These are phyloP conservation scores for Ciconia nigra DNA, from an alignment of 2,797 vertebrate genomes.

Conservation along the genomic window DNA sequence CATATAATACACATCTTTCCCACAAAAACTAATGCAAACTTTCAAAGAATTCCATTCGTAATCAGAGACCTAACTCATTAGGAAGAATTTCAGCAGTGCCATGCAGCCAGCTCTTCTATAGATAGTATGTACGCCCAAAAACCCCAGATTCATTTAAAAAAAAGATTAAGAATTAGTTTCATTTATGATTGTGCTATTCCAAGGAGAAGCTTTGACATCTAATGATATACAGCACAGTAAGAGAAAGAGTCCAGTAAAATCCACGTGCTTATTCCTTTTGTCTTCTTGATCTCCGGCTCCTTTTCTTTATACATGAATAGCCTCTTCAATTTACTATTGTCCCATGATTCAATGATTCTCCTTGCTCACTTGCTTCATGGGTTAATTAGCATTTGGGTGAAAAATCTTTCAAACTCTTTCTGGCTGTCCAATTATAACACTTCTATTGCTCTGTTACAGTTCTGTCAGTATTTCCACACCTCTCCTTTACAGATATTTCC, in stretches of 20 bases:
- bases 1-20: not conserved
- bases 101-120: not conserved
- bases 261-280: not conserved
- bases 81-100: not conserved
- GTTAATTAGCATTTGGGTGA: not conserved
- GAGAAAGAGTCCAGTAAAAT: not conserved
- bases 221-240: not conserved
- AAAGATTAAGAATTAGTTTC: not conserved
- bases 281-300: not conserved
- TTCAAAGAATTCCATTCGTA: not conserved
- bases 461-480: not conserved
- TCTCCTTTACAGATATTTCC: not conserved
- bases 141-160: accelerated
- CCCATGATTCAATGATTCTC: not conserved
- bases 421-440: not conserved
- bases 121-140: not conserved
- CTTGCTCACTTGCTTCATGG: not conserved
- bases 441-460: not conserved
- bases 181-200: not conserved
- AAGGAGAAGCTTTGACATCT: not conserved
- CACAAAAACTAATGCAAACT: not conserved
- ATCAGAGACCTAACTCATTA: not conserved
- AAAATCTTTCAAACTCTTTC: not conserved
- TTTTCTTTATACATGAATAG: not conserved
- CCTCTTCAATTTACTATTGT: not conserved